phyloP scores from a whole-genome alignment of 2,113 vertebrate genomes.

The Hemibagrus wyckioides region DNA sequence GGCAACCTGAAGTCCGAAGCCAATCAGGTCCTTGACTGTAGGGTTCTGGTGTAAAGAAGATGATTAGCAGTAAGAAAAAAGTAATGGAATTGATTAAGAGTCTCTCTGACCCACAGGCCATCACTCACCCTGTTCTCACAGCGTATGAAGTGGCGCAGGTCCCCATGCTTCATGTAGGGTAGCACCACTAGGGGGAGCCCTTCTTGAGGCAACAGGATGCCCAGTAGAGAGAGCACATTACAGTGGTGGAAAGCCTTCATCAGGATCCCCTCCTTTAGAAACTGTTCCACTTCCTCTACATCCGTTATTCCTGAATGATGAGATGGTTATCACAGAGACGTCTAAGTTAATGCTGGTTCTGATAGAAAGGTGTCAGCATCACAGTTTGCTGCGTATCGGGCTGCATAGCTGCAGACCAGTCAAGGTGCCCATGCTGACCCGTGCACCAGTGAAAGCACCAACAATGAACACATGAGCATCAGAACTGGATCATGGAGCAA shows the following conservation, averaged over 20 bases:
- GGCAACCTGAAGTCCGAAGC: constrained; percentile 94
- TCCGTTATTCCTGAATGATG: constrained; percentile 83
- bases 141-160: constrained; percentile 91
- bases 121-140: constrained; percentile 80
- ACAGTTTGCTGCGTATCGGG: no score
- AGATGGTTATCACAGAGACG: background rate
- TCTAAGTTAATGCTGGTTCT: no score
- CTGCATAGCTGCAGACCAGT: no score
- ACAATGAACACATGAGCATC: no score
- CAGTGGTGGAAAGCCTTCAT: constrained; percentile 93
- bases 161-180: constrained; percentile 93
- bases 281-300: constrained; percentile 90
- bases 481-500: no score
- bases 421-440: no score
- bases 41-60: constrained; percentile 77
- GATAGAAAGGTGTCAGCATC: no score
- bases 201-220: constrained; percentile 84
- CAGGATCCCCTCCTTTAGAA: constrained; percentile 91
- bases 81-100: background rate
- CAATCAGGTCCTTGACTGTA: constrained; percentile 91
- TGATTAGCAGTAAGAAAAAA: background rate
- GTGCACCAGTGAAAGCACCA: no score
- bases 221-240: constrained; percentile 88
- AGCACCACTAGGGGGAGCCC: constrained; percentile 90
- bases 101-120: background rate